Evolutionary conservation across 2,888 invertebrate genomes (phyloP).

Genomic region (Augochlorella aurata): DNA sequence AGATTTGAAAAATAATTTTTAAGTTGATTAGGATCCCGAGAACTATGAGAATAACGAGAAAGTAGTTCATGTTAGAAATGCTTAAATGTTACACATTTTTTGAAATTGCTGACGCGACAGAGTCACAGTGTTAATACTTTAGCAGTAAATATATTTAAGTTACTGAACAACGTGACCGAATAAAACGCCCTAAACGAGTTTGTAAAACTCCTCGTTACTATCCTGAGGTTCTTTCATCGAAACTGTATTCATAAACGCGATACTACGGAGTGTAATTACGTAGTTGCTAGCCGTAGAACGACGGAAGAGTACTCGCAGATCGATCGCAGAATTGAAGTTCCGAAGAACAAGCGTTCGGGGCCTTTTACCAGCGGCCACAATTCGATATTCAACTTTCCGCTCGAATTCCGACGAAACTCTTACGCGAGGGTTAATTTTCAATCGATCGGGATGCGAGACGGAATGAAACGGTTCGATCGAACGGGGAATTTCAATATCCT

Average conservation of each 20-base stretch:
- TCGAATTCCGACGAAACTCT: conserved; percentile 26
- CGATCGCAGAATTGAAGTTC: conserved; percentile 1
- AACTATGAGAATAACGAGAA: too few species aligned
- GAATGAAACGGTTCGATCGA: conserved; percentile 34
- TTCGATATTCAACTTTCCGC: conserved; percentile 24
- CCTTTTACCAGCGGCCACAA: conserved; percentile 17
- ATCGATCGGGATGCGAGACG: conserved; percentile 38
- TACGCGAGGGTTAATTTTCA: conserved; percentile 43
- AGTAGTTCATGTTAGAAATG: too few species aligned
- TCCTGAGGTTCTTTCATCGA: background rate
- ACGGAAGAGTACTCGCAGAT: background rate
- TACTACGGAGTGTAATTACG: background rate
- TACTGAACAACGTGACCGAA: too few species aligned
- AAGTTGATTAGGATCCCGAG: too few species aligned
- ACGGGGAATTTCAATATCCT: conserved; percentile 7
- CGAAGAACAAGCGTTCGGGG: conserved; percentile 4
- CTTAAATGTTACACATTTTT: too few species aligned
- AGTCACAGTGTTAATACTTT: too few species aligned
- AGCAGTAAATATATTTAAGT: too few species aligned
- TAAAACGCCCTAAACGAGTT: too few species aligned
- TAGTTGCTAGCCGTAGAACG: background rate
- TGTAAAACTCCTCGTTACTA: too few species aligned
- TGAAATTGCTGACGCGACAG: too few species aligned
- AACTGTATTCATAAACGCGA: background rate
- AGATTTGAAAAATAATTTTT: too few species aligned